Conservation (phyloP, 2,113 vertebrate species). For the Cheirogaleus medius region DNA sequence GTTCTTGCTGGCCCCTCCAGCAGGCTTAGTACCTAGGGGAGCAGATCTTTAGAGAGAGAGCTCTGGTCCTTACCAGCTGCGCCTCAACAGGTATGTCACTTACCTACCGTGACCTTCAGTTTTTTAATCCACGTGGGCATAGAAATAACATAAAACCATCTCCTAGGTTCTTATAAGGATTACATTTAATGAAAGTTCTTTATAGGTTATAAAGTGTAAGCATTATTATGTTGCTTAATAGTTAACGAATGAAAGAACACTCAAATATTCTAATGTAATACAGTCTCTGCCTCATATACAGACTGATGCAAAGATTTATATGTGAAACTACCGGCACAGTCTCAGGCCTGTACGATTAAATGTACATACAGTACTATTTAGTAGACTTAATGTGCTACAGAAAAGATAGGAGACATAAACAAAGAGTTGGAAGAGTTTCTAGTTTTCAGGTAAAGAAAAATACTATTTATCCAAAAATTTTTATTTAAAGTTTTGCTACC, state of each 20-base stretch:
- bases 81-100: background rate
- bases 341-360: background rate
- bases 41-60: background rate
- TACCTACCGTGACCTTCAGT: background rate
- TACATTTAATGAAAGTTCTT: background rate
- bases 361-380: background rate
- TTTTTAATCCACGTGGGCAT: background rate
- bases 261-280: background rate
- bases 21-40: background rate
- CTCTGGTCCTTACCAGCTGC: background rate
- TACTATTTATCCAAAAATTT: background rate
- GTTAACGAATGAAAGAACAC: slow-evolving; percentile 15
- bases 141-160: background rate
- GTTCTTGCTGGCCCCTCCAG: background rate
- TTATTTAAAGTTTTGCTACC: background rate
- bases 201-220: background rate
- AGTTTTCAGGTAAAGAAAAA: background rate
- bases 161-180: background rate
- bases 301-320: background rate
- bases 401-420: background rate
- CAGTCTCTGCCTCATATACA: background rate
- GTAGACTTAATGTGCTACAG: background rate
- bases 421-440: background rate
- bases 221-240: background rate
- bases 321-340: background rate